Evolutionary conservation across 1,140 invertebrate species (phyloP).

Genomic region (Heterodera carotae): DNA sequence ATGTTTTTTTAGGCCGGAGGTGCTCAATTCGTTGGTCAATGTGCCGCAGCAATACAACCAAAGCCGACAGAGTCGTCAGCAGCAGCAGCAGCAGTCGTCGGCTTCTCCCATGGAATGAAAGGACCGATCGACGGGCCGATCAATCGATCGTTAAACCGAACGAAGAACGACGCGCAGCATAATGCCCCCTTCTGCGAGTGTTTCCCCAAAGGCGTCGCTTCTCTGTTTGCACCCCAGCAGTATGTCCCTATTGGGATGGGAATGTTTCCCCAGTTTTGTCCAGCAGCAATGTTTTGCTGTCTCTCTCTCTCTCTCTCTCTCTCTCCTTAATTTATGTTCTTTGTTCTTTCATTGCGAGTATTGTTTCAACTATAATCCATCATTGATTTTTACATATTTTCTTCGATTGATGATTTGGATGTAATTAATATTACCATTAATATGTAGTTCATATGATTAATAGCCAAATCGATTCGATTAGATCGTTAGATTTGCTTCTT

Average conservation of each 20-base stretch:
- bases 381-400: background rate
- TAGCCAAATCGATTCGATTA: too few species aligned
- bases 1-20: conserved; percentile 37
- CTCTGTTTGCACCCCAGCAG: background rate
- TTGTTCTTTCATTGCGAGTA: too few species aligned
- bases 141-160: background rate
- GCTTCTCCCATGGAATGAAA: conserved; percentile 2
- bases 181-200: background rate
- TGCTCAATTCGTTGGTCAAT: conserved; percentile 41
- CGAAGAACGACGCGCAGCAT: background rate
- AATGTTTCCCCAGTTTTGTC: background rate
- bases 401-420: too few species aligned
- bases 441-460: too few species aligned
- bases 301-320: background rate
- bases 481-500: too few species aligned
- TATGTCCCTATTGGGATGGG: conserved; percentile 11
- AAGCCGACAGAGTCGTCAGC: background rate
- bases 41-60: conserved; percentile 8
- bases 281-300: conserved; percentile 1
- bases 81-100: background rate
- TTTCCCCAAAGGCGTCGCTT: background rate
- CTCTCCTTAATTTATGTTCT: too few species aligned
- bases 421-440: background rate
- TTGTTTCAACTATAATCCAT: too few species aligned
- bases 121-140: too few species aligned